Percentiles rank a stretch among this genome's conserved stretches.
Conservation (phyloP, 2,797 vertebrate genomes). For the Cossypha caffra region DNA sequence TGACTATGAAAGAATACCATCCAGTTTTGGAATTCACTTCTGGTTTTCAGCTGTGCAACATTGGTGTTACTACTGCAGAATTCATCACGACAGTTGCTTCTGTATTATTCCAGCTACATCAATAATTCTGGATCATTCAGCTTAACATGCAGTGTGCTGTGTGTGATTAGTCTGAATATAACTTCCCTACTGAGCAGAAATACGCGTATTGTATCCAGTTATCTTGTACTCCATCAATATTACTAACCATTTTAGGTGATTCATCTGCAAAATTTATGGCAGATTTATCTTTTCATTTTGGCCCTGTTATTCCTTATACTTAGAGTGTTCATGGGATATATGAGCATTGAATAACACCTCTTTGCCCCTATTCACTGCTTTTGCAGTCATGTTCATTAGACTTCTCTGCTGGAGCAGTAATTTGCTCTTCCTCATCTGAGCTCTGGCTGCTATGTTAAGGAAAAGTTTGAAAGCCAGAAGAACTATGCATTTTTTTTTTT, state of each 20-base stretch:
- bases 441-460: background rate
- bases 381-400: background rate
- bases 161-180: background rate
- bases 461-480: background rate
- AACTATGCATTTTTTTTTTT: background rate
- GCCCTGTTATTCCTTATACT: background rate
- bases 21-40: background rate
- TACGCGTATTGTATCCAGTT: background rate
- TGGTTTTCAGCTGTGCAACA: background rate
- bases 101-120: background rate
- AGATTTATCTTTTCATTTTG: background rate
- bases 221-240: background rate
- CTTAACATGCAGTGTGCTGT: background rate
- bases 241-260: background rate
- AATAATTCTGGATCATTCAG: background rate
- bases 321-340: fast-evolving
- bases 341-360: background rate
- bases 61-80: background rate
- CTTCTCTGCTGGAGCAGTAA: background rate
- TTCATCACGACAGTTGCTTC: background rate
- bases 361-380: background rate
- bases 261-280: background rate
- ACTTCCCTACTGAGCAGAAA: background rate
- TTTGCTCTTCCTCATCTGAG: background rate
- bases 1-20: background rate